Base-by-base conservation (phyloP, 2,888 invertebrate genomes). In the Hybos culiciformis region DNA sequence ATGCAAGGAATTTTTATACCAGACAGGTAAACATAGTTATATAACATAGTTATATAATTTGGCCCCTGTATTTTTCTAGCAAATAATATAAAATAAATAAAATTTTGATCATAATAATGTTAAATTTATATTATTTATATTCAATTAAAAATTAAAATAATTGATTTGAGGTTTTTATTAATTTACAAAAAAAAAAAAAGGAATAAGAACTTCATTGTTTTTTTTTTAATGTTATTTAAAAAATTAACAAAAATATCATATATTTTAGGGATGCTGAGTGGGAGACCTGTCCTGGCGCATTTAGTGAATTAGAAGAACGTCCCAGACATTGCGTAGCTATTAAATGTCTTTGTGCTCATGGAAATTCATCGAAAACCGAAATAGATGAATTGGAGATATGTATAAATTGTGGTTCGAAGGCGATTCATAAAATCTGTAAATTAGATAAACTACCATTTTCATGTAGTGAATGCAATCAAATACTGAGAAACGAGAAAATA, bases 201-300 rank as follows among this genome's bases (percentile, higher is more conserved):
- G n/a, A n/a, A n/a, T n/a, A n/a, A n/a, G n/a, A n/a, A n/a, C n/a
- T 23, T 23, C 18, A 34, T 32, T 14, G 4, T 19, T 5, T 11
- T 20, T 19, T 36, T 19, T 20, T 20, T 36, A n/a, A 20, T 2
- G 6, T 20, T 36, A 14, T 21, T 8, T 17, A 20, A 5, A 14
- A 14, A 9, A 21, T 20, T 36, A 21, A n/a, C 39, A 38, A 37
- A 42, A n/a, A n/a, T 36, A 12, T 20, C 37, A 37, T 37, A 42
- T 46, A 46, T 52, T 56, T 11, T 60, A 83, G 83, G 53, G 88
- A 88, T 60, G 88, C 88, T 0, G 75, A 82, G 0, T 90, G 88
- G 90, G 88, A 90, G 57, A 55, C 74, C 11, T 79, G 74, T 48
- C 81, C 82, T 3, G 75, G 82, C 55, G 86, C 87, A 0, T 88